Base-by-base conservation (phyloP, 2,113 vertebrate species). In the Phrynosoma platyrhinos region DNA sequence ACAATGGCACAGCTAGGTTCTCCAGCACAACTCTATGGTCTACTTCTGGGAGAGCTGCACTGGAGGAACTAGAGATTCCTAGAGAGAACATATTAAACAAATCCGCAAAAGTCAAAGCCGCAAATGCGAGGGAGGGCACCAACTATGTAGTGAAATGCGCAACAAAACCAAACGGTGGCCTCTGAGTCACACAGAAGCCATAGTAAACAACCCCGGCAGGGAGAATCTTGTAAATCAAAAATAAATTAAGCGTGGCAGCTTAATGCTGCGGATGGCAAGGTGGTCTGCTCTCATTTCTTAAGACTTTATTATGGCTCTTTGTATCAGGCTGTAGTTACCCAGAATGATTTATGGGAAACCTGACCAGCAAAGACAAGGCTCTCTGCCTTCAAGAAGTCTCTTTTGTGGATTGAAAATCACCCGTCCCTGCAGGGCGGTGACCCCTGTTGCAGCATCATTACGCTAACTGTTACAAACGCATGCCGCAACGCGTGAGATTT, bases 381-480 rank as follows among this genome's bases (percentile, higher is more conserved):
- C 8, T 69, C 12, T 42, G 62, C 30, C 40, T 1, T 0, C 32
- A 42, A 87, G n/a, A 74, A 27, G 25, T 1, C 25, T 53, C 0
- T 1, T 69, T 6, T 18, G 58, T 58, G 64, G 23, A 18, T 84
- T 84, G n/a, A 21, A 66, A 83, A 86, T 14, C 18, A 5, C 0
- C 0, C 4, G 6, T 40, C 13, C 58, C 16, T 74, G 52, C 1
- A 10, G 32, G n/a, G 52, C 0, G 0, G 0, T 0, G 3, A 53
- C 68, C 47, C 0, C 0, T 3, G 32, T 14, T 71, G 77, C 5
- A 3, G 72, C 9, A 5, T 21, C 1, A 0, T 25, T 18, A 10
- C 13, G 7, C 18, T 30, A 88, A 81, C 23, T 32, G 4, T 21
- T 0, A 0, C 16, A 42, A 5, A 84, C 0, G 3, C 32, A 7